These are phyloP conservation scores for Empis livida DNA, from an alignment of 2,888 invertebrate species.

Conservation along the genomic window DNA sequence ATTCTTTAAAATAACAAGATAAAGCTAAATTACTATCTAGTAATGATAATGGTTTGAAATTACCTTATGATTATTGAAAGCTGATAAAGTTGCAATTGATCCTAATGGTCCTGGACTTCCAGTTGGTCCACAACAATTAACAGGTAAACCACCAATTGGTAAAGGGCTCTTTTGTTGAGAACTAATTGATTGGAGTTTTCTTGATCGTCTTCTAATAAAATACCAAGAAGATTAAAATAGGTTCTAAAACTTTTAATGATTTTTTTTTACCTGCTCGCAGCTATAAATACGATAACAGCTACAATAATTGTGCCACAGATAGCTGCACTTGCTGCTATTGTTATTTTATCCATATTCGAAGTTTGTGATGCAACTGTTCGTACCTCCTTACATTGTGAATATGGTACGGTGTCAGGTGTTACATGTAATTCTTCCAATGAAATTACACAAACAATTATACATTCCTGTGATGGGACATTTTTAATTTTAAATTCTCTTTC, in stretches of 20 bases:
- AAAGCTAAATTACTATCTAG: background rate
- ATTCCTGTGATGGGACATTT: constrained; percentile 86
- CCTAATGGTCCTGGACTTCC: constrained; percentile 72
- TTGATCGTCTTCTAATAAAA: constrained; percentile 46
- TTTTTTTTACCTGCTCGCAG: constrained; percentile 49
- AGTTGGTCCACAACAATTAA: constrained; percentile 68
- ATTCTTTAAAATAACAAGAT: too few relatives aligned
- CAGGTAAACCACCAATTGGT: constrained; percentile 60
- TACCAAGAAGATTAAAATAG: background rate
- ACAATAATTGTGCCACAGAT: constrained; percentile 86
- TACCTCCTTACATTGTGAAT: constrained; percentile 77
- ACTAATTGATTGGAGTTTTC: constrained; percentile 56
- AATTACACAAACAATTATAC: constrained; percentile 86
- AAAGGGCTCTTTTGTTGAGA: constrained; percentile 53
- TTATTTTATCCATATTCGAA: constrained; percentile 89
- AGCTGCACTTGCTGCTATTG: constrained; percentile 84
- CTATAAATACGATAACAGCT: constrained; percentile 80
- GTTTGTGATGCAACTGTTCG: constrained; percentile 71
- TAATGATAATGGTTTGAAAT: constrained; percentile 14
- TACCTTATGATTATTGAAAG: constrained; percentile 73
- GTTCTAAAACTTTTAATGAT: background rate
- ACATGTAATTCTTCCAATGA: constrained; percentile 78
- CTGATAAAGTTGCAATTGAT: constrained; percentile 70
- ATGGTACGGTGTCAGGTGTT: constrained; percentile 76
- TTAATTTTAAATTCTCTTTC: constrained; percentile 87